Percentiles rank a stretch among this genome's conserved stretches.
phyloP scores from a whole-genome alignment of 2,113 vertebrate species.

The Oreochromis spilurus region DNA sequence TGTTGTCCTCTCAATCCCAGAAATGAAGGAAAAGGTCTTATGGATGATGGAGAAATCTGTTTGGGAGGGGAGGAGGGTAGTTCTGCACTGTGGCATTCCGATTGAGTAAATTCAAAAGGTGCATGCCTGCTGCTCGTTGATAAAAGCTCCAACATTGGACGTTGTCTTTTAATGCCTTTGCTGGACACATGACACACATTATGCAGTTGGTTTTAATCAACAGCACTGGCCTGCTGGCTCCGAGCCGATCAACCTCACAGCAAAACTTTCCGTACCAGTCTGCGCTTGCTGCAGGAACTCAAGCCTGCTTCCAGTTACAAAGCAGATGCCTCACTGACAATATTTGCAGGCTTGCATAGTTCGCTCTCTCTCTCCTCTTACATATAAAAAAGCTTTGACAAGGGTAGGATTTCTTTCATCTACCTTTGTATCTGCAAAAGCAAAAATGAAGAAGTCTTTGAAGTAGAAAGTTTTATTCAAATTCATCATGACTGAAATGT shows the following conservation, averaged over 20 bases:
- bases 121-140: not conserved
- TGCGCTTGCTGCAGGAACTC: not conserved
- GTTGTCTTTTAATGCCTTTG: not conserved
- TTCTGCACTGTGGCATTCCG: not conserved
- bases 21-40: not conserved
- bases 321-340: not conserved
- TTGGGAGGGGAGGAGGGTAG: not conserved
- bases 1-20: not conserved
- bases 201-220: not conserved
- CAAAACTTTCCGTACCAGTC: not conserved
- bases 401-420: not conserved
- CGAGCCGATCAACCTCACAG: not conserved
- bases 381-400: not conserved
- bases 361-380: not conserved
- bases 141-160: not conserved
- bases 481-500: slow-evolving; percentile 36
- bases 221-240: not conserved
- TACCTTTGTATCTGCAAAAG: not conserved
- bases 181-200: not conserved
- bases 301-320: not conserved
- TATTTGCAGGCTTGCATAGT: not conserved
- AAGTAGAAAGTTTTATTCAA: slow-evolving; percentile 59
- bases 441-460: not conserved
- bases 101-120: not conserved
- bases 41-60: not conserved